phyloP scores from a whole-genome alignment of 2,888 invertebrate genomes.

The Dascillus cervinus region DNA sequence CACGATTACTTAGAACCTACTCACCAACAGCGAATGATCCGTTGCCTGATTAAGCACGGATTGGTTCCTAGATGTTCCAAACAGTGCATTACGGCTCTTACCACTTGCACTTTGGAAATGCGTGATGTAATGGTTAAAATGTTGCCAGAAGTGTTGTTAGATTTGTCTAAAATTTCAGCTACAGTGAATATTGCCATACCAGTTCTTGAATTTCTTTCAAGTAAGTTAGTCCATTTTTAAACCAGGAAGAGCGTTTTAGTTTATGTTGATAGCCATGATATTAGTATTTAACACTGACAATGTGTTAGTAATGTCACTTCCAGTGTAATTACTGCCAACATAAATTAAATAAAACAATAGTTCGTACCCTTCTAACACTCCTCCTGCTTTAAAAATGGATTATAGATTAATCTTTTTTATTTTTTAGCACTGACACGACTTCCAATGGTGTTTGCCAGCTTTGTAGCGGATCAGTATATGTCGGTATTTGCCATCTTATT shows the following conservation, averaged over 20 bases:
- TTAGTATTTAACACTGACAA: too few species aligned
- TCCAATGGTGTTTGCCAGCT: constrained; percentile 81
- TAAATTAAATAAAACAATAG: too few species aligned
- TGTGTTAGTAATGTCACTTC: too few species aligned
- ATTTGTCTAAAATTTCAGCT: constrained; percentile 85
- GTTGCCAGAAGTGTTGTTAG: constrained; percentile 76
- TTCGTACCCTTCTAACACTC: too few species aligned
- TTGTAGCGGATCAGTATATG: constrained; percentile 90
- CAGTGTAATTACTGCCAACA: too few species aligned
- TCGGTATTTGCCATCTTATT: constrained; percentile 92
- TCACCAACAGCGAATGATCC: constrained; percentile 62
- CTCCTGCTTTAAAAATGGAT: too few species aligned
- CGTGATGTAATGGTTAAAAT: constrained; percentile 86
- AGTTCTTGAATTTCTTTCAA: constrained; percentile 88
- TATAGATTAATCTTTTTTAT: too few species aligned
- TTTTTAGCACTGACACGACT: constrained; percentile 76
- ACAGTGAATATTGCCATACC: constrained; percentile 89
- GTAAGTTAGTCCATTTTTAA: too few species aligned
- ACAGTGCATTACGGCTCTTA: constrained; percentile 73
- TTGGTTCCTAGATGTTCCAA: constrained; percentile 50
- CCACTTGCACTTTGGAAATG: constrained; percentile 88
- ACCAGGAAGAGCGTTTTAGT: too few species aligned
- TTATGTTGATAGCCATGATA: too few species aligned
- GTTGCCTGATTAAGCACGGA: constrained; percentile 52
- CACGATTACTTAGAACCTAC: constrained; percentile 67